These are phyloP conservation scores for Drosophila meridiana DNA, from an alignment of 2,888 invertebrate species.

Conservation along the genomic window DNA sequence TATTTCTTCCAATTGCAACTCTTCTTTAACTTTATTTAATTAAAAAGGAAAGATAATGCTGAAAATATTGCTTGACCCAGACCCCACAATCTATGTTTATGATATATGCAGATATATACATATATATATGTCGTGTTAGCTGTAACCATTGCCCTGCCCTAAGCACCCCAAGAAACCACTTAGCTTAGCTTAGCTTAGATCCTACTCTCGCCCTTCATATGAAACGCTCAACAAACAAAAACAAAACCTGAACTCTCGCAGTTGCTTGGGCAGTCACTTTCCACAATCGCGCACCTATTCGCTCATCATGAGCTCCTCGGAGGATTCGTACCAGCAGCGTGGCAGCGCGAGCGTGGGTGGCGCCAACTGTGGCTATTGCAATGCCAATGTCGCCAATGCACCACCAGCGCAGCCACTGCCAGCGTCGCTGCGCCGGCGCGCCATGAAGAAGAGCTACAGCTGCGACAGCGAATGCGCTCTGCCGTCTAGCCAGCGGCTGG, in stretches of 20 bases:
- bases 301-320: conserved; percentile 85
- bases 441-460: conserved; percentile 84
- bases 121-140: conserved; percentile 31
- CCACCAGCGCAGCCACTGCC: conserved; percentile 27
- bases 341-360: conserved; percentile 50
- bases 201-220: not conserved
- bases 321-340: conserved; percentile 84
- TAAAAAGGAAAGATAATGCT: no score
- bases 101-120: not conserved
- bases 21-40: no score
- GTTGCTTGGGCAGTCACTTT: conserved; percentile 85
- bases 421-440: conserved; percentile 55
- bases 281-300: conserved; percentile 85
- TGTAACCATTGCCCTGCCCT: conserved; percentile 2
- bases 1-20: no score
- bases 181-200: conserved; percentile 11
- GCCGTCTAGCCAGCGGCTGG: conserved; percentile 34
- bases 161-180: not conserved
- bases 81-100: not conserved
- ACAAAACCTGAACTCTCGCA: conserved; percentile 53
- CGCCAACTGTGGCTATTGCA: conserved; percentile 63
- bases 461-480: conserved; percentile 81
- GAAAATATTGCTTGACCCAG: conserved; percentile 24
- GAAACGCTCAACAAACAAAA: conserved; percentile 1
- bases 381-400: conserved; percentile 17